Evolutionary conservation across 2,888 invertebrate species (phyloP).

Genomic region (Abrostola triplasia): DNA sequence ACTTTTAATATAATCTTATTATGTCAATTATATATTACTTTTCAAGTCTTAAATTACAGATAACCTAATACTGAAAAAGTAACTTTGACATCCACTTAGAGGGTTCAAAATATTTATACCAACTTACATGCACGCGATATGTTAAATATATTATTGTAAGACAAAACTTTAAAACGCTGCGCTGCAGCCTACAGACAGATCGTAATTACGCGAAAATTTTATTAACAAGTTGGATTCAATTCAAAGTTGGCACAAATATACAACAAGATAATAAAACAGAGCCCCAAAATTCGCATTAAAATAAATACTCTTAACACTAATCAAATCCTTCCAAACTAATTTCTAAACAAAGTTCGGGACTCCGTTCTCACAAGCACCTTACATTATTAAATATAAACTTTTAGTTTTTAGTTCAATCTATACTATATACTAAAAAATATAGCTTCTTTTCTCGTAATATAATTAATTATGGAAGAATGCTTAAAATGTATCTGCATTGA

Average conservation of each 20-base stretch:
- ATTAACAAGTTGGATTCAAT: conserved; percentile 41
- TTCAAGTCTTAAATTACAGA: conserved; percentile 79
- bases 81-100: conserved; percentile 68
- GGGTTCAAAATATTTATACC: conserved; percentile 70
- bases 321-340: conserved; percentile 81
- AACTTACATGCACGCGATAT: conserved; percentile 76
- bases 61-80: conserved; percentile 86
- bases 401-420: conserved; percentile 68
- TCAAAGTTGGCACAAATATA: conserved; percentile 83
- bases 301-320: conserved; percentile 81
- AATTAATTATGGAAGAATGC: conserved; percentile 77
- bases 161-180: conserved; percentile 28
- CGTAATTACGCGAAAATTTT: conserved; percentile 38
- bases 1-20: conserved; percentile 63
- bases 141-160: conserved; percentile 59
- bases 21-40: conserved; percentile 76
- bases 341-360: conserved; percentile 71
- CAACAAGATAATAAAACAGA: conserved; percentile 68
- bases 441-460: conserved; percentile 77
- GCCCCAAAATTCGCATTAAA: conserved; percentile 71
- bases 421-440: conserved; percentile 76
- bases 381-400: conserved; percentile 67
- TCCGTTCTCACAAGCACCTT: conserved; percentile 81
- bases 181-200: conserved; percentile 25
- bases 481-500: conserved; percentile 75